These are phyloP conservation scores for Sander lucioperca DNA, from an alignment of 2,113 vertebrate genomes.

Conservation along the genomic window DNA sequence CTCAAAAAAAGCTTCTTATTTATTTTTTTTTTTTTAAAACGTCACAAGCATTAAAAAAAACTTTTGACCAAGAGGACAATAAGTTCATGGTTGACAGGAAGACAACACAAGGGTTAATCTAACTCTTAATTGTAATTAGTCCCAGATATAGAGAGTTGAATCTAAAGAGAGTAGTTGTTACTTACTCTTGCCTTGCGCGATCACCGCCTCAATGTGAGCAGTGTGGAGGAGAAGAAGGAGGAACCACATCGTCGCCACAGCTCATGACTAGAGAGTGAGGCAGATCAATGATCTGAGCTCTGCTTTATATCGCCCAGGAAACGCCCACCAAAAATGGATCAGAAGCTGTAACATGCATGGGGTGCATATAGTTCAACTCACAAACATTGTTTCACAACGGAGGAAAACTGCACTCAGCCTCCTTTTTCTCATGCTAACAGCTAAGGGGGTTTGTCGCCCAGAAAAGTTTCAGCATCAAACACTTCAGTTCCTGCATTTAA, in stretches of 20 bases:
- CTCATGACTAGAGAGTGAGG: slow-evolving; percentile 36
- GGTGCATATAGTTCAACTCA: background rate
- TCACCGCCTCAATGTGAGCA: background rate
- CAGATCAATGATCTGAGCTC: background rate
- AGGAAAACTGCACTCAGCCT: background rate
- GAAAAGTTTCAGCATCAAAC: too few relatives aligned
- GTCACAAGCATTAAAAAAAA: too few relatives aligned
- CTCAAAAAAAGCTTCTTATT: too few relatives aligned
- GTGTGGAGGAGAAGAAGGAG: slow-evolving; percentile 38
- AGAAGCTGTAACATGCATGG: background rate
- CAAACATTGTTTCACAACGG: background rate
- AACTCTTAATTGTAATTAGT: background rate
- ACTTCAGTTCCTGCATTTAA: too few relatives aligned
- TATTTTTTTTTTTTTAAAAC: too few relatives aligned
- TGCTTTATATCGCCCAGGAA: slow-evolving; percentile 48
- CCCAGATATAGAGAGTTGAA: background rate
- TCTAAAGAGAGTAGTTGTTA: background rate
- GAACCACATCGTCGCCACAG: slow-evolving; percentile 50
- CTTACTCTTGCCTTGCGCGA: slow-evolving; percentile 13
- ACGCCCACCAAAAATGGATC: slow-evolving; percentile 1
- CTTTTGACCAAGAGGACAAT: too few relatives aligned
- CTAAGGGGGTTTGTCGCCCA: too few relatives aligned
- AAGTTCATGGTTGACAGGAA: too few relatives aligned
- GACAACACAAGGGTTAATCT: too few relatives aligned
- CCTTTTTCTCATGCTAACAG: too few relatives aligned